phyloP scores from a whole-genome alignment of 1,140 invertebrate genomes.

The Hestina assimilis region DNA sequence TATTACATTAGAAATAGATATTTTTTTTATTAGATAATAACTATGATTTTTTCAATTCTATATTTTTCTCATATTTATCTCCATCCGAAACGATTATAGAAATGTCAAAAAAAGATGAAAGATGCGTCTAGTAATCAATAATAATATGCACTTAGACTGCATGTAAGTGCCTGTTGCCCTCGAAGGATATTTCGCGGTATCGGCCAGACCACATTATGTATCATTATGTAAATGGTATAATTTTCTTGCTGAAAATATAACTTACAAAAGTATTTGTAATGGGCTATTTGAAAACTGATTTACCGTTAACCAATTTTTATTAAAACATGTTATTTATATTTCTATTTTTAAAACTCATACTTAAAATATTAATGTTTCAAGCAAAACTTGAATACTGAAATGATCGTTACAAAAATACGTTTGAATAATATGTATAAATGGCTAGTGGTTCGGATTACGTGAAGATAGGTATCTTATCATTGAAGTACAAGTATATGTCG shows the following conservation, averaged over 20 bases:
- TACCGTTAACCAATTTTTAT: slow-evolving; percentile 4
- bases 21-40: no score
- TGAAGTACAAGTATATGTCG: neutral
- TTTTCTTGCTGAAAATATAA: slow-evolving; percentile 47
- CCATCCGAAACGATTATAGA: no score
- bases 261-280: slow-evolving; percentile 52
- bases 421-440: neutral
- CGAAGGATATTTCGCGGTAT: slow-evolving; percentile 39
- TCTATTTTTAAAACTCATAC: neutral
- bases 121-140: no score
- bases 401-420: neutral
- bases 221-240: slow-evolving; percentile 72
- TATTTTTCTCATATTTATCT: no score
- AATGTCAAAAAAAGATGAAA: no score
- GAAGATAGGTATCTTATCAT: slow-evolving; percentile 11
- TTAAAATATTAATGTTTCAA: neutral
- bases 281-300: slow-evolving; percentile 51
- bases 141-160: neutral
- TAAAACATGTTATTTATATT: neutral
- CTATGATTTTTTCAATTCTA: no score
- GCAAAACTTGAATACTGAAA: neutral
- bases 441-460: slow-evolving; percentile 4
- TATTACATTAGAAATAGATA: no score
- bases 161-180: neutral
- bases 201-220: slow-evolving; percentile 63